Evolutionary conservation across 2,113 vertebrate species (phyloP).

Genomic region (Stomatorhinus ivindoensis): DNA sequence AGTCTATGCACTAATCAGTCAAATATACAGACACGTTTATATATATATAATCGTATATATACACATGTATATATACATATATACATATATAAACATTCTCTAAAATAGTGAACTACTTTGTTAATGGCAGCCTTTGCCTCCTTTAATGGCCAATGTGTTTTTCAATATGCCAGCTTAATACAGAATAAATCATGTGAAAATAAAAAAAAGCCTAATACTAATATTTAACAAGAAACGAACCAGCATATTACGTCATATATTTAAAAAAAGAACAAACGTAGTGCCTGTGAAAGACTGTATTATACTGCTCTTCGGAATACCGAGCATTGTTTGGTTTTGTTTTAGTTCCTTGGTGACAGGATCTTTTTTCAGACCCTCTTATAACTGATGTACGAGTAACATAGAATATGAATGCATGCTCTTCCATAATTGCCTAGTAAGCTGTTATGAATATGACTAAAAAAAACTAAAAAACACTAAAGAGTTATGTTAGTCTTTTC

Average conservation of each 20-base stretch:
- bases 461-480: constrained; percentile 34
- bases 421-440: constrained; percentile 87
- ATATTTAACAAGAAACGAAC: constrained; percentile 77
- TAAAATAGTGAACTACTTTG: constrained; percentile 76
- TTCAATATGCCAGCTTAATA: constrained; percentile 83
- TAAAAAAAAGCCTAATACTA: constrained; percentile 43
- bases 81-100: constrained; percentile 32
- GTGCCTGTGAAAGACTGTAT: constrained; percentile 99
- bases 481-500: constrained; percentile 70
- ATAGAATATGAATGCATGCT: constrained; percentile 95
- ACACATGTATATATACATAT: constrained; percentile 21
- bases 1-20: constrained; percentile 95
- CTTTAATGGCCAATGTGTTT: constrained; percentile 73
- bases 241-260: constrained; percentile 97
- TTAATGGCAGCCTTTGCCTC: constrained; percentile 84
- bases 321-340: constrained; percentile 55
- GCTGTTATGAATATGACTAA: constrained; percentile 75
- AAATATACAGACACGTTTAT: constrained; percentile 28
- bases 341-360: constrained; percentile 82
- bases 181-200: constrained; percentile 76
- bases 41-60: constrained; percentile 21
- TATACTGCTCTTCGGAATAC: constrained; percentile 85
- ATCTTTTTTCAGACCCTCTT: constrained; percentile 94
- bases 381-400: constrained; percentile 94
- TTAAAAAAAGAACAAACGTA: constrained; percentile 74